A percentile compares a stretch with the other conserved stretches of the same genome.
phyloP scores from a whole-genome alignment of 2,797 vertebrate species.

The Anguilla anguilla region DNA sequence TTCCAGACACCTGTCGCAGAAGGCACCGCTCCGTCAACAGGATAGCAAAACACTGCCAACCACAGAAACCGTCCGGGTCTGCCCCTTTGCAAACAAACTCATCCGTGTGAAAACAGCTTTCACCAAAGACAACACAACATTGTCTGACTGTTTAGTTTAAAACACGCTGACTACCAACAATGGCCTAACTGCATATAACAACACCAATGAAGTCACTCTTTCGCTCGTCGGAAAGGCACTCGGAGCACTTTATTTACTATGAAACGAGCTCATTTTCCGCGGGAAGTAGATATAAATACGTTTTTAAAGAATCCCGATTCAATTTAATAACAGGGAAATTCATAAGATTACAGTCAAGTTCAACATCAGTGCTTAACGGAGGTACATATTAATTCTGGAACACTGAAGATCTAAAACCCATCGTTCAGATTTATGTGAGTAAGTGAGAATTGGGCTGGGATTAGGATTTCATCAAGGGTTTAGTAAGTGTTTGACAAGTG shows the following conservation, averaged over 20 bases:
- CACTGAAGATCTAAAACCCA: background rate
- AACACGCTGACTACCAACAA: slow-evolving; percentile 31
- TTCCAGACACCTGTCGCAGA: slow-evolving; percentile 52
- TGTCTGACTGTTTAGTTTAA: slow-evolving; percentile 25
- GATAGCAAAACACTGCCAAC: slow-evolving; percentile 36
- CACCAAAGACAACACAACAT: slow-evolving; percentile 33
- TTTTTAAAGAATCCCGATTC: background rate
- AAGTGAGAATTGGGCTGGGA: background rate
- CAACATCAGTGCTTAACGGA: background rate
- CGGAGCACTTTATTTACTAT: background rate
- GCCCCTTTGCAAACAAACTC: slow-evolving; percentile 37
- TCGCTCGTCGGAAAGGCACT: slow-evolving; percentile 5
- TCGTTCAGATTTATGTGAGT: background rate
- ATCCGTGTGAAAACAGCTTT: slow-evolving; percentile 36
- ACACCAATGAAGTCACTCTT: slow-evolving; percentile 21
- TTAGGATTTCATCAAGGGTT: background rate
- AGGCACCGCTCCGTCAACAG: slow-evolving; percentile 31
- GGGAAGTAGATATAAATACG: background rate
- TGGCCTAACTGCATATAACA: slow-evolving; percentile 19
- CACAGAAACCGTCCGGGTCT: slow-evolving; percentile 41
- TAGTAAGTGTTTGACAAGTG: background rate
- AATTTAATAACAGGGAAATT: background rate
- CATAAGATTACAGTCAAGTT: background rate
- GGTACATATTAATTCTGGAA: background rate
- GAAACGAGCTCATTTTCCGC: background rate